phyloP scores from a whole-genome alignment of 64 coral and sea anemone genomes.

The Stylophora pistillata region DNA sequence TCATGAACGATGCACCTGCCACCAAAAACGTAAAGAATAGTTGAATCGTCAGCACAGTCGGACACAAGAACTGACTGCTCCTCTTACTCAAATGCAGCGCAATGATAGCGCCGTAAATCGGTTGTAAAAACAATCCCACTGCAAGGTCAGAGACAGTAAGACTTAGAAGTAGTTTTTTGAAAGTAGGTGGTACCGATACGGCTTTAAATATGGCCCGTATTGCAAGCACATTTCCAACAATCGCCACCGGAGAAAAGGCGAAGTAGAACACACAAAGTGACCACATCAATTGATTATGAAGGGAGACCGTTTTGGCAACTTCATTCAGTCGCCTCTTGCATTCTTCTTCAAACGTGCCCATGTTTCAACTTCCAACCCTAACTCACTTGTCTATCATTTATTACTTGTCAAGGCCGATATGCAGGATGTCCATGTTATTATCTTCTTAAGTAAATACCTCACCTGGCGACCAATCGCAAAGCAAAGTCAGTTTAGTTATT shows the following conservation, averaged over 20 bases:
- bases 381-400: neutral
- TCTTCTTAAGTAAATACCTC: no score
- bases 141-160: slow-evolving; percentile 50
- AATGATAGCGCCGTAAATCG: slow-evolving; percentile 16
- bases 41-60: neutral
- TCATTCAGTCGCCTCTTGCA: neutral
- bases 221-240: slow-evolving; percentile 32
- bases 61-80: neutral
- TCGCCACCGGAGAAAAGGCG: neutral
- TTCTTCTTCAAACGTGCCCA: neutral
- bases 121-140: slow-evolving; percentile 34
- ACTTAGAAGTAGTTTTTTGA: slow-evolving; percentile 14
- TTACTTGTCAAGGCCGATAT: neutral
- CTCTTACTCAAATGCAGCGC: neutral
- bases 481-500: no score
- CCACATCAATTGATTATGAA: neutral
- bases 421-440: neutral
- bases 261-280: slow-evolving; percentile 1
- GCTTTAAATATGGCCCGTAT: slow-evolving; percentile 7
- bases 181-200: neutral
- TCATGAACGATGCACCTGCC: slow-evolving; percentile 35
- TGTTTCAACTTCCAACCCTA: neutral
- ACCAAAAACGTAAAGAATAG: slow-evolving; percentile 11
- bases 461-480: no score
- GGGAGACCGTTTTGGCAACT: neutral